Base-by-base conservation (phyloP, 2,113 vertebrate genomes). In the Micromys minutus region DNA sequence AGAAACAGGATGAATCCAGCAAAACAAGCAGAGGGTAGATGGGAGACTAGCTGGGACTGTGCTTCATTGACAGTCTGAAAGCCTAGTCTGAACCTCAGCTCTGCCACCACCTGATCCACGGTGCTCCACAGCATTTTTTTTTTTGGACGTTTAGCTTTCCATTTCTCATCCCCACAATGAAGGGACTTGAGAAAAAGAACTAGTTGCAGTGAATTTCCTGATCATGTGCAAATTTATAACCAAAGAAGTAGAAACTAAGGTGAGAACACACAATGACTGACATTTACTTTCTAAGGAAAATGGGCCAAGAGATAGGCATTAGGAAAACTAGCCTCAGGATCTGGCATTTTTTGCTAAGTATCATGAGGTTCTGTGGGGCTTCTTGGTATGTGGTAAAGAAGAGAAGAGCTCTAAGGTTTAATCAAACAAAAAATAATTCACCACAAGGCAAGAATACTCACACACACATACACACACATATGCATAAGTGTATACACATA, bases 391-490 rank as follows among this genome's bases (percentile, higher is more conserved):
- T 83, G 22, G 45, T 12, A 55, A 74, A 90, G 6, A 52, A 57
- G 45, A 63, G 31, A 42, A 84, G 94, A 89, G 45, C 17, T 74
- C 9, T 69, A 39, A 90, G n/a, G 5, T 34, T 76, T 36, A 93
- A 59, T 95, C 45, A 69, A 69, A 90, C 55, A 42, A 84, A n/a
- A 95, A 77, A 45, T 74, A n/a, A 61, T 91, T 65, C n/a, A 76
- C 74, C 86, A 11, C 71, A 57, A 59, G 12, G 12, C 31, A 85
- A 36, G 86, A 69, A 71, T 26, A 59, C 39, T 39, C 31, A 21
- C 15, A 77, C 75, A 77, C 31, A 79, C 31, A 77, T 24, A 45
- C 72, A 39, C n/a, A 71, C 67, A 71, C 67, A 69, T 1, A 69
- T 12, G 36, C 67, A n/a, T 2, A 29, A 31, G 26, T 7, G 7